Conservation (phyloP, 1,140 invertebrate species). For the Drosophila ercepeae region DNA sequence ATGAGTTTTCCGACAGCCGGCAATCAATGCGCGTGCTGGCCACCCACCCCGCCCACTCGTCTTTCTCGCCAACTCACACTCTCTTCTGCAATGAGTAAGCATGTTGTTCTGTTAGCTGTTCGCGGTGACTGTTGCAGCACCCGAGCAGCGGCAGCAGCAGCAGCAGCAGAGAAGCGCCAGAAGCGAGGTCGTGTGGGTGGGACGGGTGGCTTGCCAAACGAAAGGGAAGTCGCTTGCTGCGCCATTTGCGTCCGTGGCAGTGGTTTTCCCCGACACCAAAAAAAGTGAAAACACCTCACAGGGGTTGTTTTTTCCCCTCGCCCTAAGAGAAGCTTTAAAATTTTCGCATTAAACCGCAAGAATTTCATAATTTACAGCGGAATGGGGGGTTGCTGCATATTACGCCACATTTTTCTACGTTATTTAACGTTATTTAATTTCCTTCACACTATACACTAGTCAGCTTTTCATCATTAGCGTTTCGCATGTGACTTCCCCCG, state of each 20-base stretch:
- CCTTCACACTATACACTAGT: not conserved
- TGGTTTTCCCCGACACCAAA: slow-evolving; percentile 2
- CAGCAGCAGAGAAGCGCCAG: slow-evolving; percentile 1
- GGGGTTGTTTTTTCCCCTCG: slow-evolving; percentile 30
- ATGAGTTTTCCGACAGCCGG: slow-evolving; percentile 63
- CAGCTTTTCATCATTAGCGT: not conserved
- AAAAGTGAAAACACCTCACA: slow-evolving; percentile 50
- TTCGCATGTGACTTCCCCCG: slow-evolving; percentile 3
- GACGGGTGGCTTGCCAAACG: slow-evolving; percentile 38
- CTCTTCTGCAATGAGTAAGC: slow-evolving; percentile 66
- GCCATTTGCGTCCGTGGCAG: slow-evolving; percentile 26
- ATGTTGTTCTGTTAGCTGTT: slow-evolving; percentile 13
- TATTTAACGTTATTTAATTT: not conserved
- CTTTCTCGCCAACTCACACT: not conserved
- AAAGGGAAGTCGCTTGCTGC: slow-evolving; percentile 64
- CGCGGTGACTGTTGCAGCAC: slow-evolving; percentile 42
- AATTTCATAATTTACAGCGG: slow-evolving; percentile 9
- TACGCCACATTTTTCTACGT: slow-evolving; percentile 25
- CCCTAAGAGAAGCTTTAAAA: slow-evolving; percentile 3
- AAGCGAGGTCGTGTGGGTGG: not conserved
- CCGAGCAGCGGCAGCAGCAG: slow-evolving; percentile 33
- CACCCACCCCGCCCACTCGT: slow-evolving; percentile 1
- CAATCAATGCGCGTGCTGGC: slow-evolving; percentile 52
- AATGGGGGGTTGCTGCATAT: too few species aligned
- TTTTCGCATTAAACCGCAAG: slow-evolving; percentile 30